Base-by-base conservation (phyloP, 2,888 invertebrate genomes). In the Ophion obscuratus region DNA sequence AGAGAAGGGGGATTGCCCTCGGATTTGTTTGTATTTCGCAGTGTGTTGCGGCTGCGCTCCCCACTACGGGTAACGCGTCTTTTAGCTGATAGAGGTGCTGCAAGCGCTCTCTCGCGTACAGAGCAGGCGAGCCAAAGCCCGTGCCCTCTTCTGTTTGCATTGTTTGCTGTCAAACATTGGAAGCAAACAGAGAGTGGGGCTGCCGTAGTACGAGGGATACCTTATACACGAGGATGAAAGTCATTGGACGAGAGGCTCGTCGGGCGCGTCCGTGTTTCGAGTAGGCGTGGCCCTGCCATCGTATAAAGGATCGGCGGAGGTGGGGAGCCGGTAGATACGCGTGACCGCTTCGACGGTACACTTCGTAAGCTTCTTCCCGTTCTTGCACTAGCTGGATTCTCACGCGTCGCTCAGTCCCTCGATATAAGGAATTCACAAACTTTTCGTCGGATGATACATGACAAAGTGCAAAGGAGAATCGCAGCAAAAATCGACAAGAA, bases 101-200 rank as follows among this genome's bases (percentile, higher is more conserved):
- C 53, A 31, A 66, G 66, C 79, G 47, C 17, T 36, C 75, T 59
- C 74, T 24, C 67, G 57, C 74, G 73, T 27, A 62, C 31, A 68
- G 27, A 44, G 17, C 59, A 44, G 31, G 59, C 40, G 47, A 61
- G 17, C 14, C 79, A 53, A 62, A 40, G 67, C 47, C 83, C 81
- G 80, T 82, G 88, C 84, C 83, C 78, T 79, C 86, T 89, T 85
- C 89, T 91, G 91, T 92, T 92, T 91, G 91, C 92, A 92, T 91
- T 92, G 91, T 93, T 93, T 92, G 91, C 90, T 91, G 92, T 91
- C 92, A 93, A 93, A 93, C 93, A 93, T 92, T 92, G 93, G 92
- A 89, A 87, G 88, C 89, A 91, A 92, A 91, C 90, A 90, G 77
- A 86, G 90, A 84, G 88, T 89, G 90, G 92, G 90, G 89, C 57